Conservation (phyloP, 2,797 vertebrate species). For the Phoeniculus purpureus region DNA sequence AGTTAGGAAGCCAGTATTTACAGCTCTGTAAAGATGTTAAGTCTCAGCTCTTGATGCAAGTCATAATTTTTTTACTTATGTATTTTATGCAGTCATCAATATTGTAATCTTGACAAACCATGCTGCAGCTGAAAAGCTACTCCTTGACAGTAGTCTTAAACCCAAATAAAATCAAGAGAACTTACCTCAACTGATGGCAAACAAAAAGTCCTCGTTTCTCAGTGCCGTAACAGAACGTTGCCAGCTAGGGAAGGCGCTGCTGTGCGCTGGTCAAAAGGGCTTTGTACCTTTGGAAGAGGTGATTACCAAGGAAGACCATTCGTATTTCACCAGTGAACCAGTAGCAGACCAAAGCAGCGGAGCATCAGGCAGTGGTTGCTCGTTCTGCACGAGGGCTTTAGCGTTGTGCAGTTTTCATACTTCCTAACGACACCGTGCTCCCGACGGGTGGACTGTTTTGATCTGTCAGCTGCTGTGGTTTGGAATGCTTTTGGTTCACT, state of each 20-base stretch:
- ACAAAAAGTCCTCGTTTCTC: conserved; percentile 64
- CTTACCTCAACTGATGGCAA: conserved; percentile 69
- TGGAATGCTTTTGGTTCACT: conserved; percentile 34
- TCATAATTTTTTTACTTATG: conserved; percentile 53
- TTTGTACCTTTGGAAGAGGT: conserved; percentile 13
- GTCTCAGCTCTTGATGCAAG: conserved; percentile 56
- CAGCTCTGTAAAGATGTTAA: conserved; percentile 62
- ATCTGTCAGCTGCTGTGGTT: conserved; percentile 8
- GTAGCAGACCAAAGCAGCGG: neutral
- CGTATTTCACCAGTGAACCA: neutral
- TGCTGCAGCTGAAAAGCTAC: conserved; percentile 71
- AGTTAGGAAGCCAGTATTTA: conserved; percentile 59
- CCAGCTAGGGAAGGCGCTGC: conserved; percentile 40
- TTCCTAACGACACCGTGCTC: neutral
- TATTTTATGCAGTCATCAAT: conserved; percentile 70
- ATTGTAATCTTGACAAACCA: conserved; percentile 72
- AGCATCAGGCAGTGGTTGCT: neutral
- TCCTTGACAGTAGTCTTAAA: conserved; percentile 70
- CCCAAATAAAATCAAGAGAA: conserved; percentile 71
- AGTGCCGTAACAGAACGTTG: conserved; percentile 38
- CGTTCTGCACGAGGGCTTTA: neutral
- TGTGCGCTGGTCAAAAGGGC: neutral
- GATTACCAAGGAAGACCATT: neutral
- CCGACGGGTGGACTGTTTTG: neutral
- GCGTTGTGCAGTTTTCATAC: neutral